Base-by-base conservation (phyloP, 1,140 invertebrate species). In the Ceratoteleas bidentatus region DNA sequence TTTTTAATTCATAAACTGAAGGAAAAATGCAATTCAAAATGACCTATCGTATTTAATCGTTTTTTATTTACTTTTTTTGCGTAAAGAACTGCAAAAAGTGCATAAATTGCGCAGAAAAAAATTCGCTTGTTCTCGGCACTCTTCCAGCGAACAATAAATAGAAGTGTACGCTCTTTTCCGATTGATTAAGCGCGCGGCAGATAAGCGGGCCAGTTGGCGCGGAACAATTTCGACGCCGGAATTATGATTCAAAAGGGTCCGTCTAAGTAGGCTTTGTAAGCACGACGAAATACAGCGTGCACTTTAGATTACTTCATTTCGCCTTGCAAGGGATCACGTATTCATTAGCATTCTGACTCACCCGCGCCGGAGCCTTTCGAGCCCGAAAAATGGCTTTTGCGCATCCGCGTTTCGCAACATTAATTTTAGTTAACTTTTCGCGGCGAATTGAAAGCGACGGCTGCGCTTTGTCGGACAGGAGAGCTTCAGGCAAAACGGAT, bases 281-380 rank as follows among this genome's bases (percentile, higher is more conserved):
- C 68, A 24, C 24, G 24, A 34, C 56, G 69, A 66, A 79, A 79
- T 79, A 79, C 62, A 50, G 34, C 61, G 69, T 54, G 76, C 56
- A 77, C 65, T 79, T 73, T 74, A 68, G 69, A 74, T 74, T 74
- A 68, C 69, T 80, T 81, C 50, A 73, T 64, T 81, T 57, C 69
- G 61, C 50, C 13, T 69, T 45, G 70, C 64, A 33, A 72, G 61
- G 61, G 61, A 74, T 81, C 78, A 74, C 70, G 69, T 62, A 74
- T 81, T 81, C 70, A 81, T 81, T 81, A 81, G 70, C 78, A 74
- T 74, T 81, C 70, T 60, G 70, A 81, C 78, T 81, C 69, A 65
- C 56, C 36, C 58, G 16, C 40, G 34, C 11, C 24, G 64, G 11
- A 65, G 32, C 45, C 57, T 60, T 69, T 49, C 45, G 57, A 65